Conservation (phyloP, 2,888 invertebrate species). For the Apotomis turbidana region DNA sequence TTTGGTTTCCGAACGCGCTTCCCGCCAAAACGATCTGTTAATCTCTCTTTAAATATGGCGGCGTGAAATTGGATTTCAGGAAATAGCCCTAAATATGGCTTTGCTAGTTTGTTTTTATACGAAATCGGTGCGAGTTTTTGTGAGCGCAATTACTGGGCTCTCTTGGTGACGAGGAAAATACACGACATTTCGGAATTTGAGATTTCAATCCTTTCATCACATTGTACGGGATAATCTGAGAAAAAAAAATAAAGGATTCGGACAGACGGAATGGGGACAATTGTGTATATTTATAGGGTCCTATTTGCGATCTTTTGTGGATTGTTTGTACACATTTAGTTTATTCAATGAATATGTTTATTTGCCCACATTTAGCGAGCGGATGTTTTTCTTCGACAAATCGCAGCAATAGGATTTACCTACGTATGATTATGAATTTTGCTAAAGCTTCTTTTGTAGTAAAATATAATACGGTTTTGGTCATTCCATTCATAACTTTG, state of each 20-base stretch:
- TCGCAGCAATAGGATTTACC: slow-evolving; percentile 47
- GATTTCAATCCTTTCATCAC: slow-evolving; percentile 52
- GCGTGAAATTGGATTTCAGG: slow-evolving; percentile 60
- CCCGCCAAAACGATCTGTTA: slow-evolving; percentile 71
- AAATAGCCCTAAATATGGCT: slow-evolving; percentile 68
- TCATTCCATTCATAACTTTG: slow-evolving; percentile 28
- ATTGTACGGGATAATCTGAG: slow-evolving; percentile 57
- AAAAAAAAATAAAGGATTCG: slow-evolving; percentile 54
- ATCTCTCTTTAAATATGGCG: slow-evolving; percentile 74
- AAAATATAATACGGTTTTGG: slow-evolving; percentile 44
- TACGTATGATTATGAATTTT: slow-evolving; percentile 46
- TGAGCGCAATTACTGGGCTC: slow-evolving; percentile 39
- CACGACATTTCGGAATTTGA: slow-evolving; percentile 51
- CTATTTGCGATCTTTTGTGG: slow-evolving; percentile 61
- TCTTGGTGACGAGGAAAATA: slow-evolving; percentile 48
- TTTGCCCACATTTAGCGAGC: slow-evolving; percentile 73
- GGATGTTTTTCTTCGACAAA: slow-evolving; percentile 74
- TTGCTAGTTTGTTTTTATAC: slow-evolving; percentile 59
- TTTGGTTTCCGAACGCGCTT: slow-evolving; percentile 69
- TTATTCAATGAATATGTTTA: slow-evolving; percentile 65
- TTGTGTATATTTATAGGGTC: slow-evolving; percentile 69
- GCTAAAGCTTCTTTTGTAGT: slow-evolving; percentile 41
- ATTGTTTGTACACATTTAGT: slow-evolving; percentile 78
- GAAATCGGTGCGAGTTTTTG: slow-evolving; percentile 35
- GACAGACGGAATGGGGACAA: slow-evolving; percentile 59